These are phyloP conservation scores for Metellina segmentata DNA, from an alignment of 2,888 invertebrate species.

Conservation along the genomic window DNA sequence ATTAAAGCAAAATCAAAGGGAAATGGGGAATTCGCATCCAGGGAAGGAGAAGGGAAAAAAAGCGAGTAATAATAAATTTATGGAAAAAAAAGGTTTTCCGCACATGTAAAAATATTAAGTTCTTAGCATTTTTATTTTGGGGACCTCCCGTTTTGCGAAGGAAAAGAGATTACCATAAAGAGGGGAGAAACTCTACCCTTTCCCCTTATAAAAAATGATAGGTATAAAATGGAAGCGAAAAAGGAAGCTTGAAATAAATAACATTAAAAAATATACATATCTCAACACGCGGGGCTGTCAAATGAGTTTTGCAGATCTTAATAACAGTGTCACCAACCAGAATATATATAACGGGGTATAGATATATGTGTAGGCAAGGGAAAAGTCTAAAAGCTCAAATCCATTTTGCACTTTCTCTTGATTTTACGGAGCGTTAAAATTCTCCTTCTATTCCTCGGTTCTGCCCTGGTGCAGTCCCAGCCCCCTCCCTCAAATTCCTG, in stretches of 20 bases:
- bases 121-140: conserved; percentile 39
- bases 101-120: conserved; percentile 73
- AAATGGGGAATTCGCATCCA: conserved; percentile 6
- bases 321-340: conserved; percentile 69
- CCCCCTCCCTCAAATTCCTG: conserved; percentile 8
- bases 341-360: conserved; percentile 55
- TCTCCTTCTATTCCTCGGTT: not conserved
- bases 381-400: conserved; percentile 67
- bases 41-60: conserved; percentile 6
- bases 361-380: conserved; percentile 41
- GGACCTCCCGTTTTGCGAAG: conserved; percentile 22
- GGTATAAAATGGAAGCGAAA: conserved; percentile 21
- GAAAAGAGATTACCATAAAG: conserved; percentile 64
- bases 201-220: conserved; percentile 44
- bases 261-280: conserved; percentile 59
- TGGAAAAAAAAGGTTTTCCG: conserved; percentile 48
- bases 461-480: not conserved
- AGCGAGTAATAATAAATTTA: conserved; percentile 61
- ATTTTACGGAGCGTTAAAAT: conserved; percentile 68
- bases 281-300: conserved; percentile 29
- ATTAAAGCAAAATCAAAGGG: conserved; percentile 31
- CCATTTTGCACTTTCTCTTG: conserved; percentile 61
- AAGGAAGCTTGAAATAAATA: conserved; percentile 59
- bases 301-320: conserved; percentile 69
- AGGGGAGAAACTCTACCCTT: not conserved